phyloP scores from a whole-genome alignment of 2,113 vertebrate species.

The Paramormyrops kingsleyae region DNA sequence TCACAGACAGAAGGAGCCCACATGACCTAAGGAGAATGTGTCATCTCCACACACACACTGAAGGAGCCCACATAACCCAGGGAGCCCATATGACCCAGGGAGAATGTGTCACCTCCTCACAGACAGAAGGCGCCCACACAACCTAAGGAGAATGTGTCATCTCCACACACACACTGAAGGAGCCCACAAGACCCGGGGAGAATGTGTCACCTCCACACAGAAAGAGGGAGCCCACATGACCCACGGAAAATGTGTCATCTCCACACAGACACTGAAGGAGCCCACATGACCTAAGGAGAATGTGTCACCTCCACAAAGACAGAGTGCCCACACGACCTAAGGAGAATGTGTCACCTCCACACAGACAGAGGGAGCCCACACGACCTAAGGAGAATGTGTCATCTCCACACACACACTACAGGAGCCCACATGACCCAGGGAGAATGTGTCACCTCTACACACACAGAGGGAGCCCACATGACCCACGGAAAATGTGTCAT shows the following conservation, averaged over 20 bases:
- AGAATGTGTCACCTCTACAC: neutral
- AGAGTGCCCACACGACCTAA: accelerated
- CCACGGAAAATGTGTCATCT: neutral
- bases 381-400: neutral
- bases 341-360: too few relatives aligned
- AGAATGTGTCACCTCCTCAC: neutral
- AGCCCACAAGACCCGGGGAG: neutral
- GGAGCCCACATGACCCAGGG: neutral
- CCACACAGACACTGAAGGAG: neutral
- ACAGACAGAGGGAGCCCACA: neutral
- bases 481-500: neutral
- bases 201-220: neutral
- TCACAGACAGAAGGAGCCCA: neutral
- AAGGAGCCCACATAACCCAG: neutral
- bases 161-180: neutral
- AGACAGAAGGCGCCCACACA: neutral
- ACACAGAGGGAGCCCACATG: neutral
- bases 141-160: neutral
- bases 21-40: neutral
- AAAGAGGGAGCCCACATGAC: neutral
- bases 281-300: neutral
- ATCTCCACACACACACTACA: neutral
- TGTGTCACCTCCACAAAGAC: neutral
- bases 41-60: neutral
- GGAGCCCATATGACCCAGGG: neutral